These are phyloP conservation scores for Menura novaehollandiae DNA, from an alignment of 2,113 vertebrate genomes.

Conservation along the genomic window DNA sequence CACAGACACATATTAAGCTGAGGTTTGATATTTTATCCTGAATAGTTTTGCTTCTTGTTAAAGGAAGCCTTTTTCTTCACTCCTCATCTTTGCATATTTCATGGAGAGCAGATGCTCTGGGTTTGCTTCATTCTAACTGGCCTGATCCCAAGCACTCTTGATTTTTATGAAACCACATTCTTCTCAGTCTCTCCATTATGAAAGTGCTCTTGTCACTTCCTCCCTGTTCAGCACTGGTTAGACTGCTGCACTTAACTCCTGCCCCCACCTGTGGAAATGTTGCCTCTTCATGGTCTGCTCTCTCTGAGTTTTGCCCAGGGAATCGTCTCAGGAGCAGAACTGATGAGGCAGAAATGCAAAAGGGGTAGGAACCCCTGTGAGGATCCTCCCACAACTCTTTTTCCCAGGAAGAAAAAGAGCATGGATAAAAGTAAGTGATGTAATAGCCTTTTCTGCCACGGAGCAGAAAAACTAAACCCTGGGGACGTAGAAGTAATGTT, in stretches of 20 bases:
- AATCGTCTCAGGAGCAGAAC: background rate
- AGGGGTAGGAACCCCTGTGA: background rate
- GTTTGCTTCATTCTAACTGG: background rate
- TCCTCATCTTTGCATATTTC: background rate
- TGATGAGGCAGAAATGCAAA: background rate
- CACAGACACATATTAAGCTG: background rate
- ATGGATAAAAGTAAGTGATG: background rate
- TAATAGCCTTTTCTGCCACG: background rate
- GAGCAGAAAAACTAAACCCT: background rate
- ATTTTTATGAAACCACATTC: slow-evolving; percentile 2
- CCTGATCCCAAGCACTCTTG: slow-evolving; percentile 14
- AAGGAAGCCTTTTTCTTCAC: background rate
- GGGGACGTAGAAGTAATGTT: background rate
- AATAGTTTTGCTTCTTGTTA: background rate
- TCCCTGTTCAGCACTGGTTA: background rate
- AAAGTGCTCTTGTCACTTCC: slow-evolving; percentile 11
- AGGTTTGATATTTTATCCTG: background rate
- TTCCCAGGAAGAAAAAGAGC: background rate
- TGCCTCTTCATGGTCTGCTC: background rate
- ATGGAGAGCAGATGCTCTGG: background rate
- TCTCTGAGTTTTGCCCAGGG: background rate
- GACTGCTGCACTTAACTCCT: slow-evolving; percentile 1
- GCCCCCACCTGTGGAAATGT: background rate
- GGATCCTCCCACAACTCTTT: background rate
- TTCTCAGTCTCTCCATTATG: background rate